These are phyloP conservation scores for Jaculus jaculus DNA, from an alignment of 2,113 vertebrate genomes.

Conservation along the genomic window DNA sequence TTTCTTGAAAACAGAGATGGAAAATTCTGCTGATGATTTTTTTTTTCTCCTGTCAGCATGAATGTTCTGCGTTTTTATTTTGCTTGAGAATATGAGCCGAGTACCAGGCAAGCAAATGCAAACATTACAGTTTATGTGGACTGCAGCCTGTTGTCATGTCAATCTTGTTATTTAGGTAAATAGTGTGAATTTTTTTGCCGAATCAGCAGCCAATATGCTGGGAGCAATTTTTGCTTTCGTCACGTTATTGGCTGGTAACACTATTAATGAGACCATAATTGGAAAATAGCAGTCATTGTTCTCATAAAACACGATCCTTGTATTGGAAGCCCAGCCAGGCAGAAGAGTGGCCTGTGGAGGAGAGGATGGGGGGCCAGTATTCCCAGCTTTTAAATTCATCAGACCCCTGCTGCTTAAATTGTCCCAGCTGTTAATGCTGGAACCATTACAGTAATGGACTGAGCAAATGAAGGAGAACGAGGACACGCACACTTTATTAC, in stretches of 20 bases:
- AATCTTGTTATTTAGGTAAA: slow-evolving; percentile 88
- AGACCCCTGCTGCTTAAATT: slow-evolving; percentile 91
- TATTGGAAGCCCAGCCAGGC: slow-evolving; percentile 83
- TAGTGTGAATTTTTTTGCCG: slow-evolving; percentile 86
- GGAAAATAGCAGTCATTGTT: slow-evolving; percentile 89
- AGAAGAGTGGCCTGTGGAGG: slow-evolving; percentile 83
- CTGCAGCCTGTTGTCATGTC: slow-evolving; percentile 89
- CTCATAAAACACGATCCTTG: slow-evolving; percentile 87
- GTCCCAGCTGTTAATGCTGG: slow-evolving; percentile 95
- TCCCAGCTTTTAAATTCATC: slow-evolving; percentile 90
- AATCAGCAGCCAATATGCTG: slow-evolving; percentile 90
- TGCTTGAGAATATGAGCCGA: slow-evolving; percentile 49
- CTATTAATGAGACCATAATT: slow-evolving; percentile 94
- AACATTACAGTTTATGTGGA: slow-evolving; percentile 86
- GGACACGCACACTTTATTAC: slow-evolving; percentile 97
- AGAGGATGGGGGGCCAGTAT: slow-evolving; percentile 83
- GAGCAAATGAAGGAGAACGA: slow-evolving; percentile 97
- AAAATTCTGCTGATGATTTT: slow-evolving; percentile 52
- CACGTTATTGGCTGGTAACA: slow-evolving; percentile 84
- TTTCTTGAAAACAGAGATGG: slow-evolving; percentile 51
- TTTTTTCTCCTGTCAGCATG: slow-evolving; percentile 20
- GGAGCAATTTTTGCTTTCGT: slow-evolving; percentile 86
- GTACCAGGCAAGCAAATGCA: slow-evolving; percentile 85
- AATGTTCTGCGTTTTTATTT: slow-evolving; percentile 27
- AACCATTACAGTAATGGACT: slow-evolving; percentile 98